Conservation (phyloP, 1,140 invertebrate species). For the Lutraria rhynchaena region DNA sequence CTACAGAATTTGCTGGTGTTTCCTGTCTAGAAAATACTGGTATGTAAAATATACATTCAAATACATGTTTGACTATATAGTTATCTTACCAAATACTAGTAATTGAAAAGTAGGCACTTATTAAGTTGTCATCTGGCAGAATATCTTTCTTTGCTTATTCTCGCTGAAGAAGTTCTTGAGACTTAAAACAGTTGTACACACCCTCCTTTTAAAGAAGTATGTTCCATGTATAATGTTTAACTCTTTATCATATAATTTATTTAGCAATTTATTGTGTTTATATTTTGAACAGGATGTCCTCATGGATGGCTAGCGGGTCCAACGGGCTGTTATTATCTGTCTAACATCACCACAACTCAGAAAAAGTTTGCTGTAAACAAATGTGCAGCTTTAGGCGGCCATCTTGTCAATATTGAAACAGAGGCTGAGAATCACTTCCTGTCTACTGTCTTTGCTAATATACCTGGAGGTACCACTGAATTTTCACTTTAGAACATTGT, state of each 20-base stretch:
- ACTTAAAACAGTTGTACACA: no score
- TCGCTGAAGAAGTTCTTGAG: no score
- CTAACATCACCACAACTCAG: constrained; percentile 29
- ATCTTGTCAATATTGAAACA: constrained; percentile 84
- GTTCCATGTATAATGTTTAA: no score
- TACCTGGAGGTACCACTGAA: constrained; percentile 12
- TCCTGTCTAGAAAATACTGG: constrained; percentile 65
- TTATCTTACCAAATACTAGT: no score
- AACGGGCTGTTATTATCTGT: constrained; percentile 67
- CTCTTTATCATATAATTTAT: no score
- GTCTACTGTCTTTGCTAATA: constrained; percentile 83
- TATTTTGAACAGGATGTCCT: constrained; percentile 50
- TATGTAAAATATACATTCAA: no score
- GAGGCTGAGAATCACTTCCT: constrained; percentile 86
- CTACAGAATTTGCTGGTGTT: constrained; percentile 85
- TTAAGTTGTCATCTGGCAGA: no score
- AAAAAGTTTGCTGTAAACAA: constrained; percentile 54
- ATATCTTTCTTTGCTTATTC: no score
- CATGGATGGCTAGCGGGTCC: constrained; percentile 65
- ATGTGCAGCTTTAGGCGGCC: constrained; percentile 74
- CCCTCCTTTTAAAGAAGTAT: no score
- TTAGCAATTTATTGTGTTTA: no score
- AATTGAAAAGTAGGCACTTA: no score
- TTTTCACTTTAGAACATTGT: background rate
- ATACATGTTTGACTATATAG: no score